Percentiles rank a stretch among this genome's conserved stretches.
These are phyloP conservation scores for Ceyx margarethae DNA, from an alignment of 2,113 vertebrate genomes.

Conservation along the genomic window DNA sequence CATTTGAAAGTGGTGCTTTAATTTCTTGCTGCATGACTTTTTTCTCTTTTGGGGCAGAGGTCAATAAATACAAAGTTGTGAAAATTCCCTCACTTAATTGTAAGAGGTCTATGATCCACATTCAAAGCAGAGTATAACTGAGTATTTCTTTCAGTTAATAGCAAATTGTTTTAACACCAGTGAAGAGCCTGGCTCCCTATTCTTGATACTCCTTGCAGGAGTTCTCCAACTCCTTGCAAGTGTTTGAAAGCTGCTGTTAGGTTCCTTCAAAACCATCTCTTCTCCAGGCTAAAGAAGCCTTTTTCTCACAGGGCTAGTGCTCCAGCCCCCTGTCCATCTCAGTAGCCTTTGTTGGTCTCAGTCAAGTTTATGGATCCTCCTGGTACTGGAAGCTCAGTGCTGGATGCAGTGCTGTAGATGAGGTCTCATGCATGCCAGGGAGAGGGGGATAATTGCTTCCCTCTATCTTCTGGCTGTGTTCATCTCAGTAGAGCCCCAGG, in stretches of 20 bases:
- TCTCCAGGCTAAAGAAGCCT: background rate
- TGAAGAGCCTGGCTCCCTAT: background rate
- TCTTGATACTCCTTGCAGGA: background rate
- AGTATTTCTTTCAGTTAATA: background rate
- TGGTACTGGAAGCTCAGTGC: background rate
- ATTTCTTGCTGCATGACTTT: background rate
- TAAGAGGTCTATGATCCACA: background rate
- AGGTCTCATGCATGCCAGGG: background rate
- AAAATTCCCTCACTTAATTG: background rate
- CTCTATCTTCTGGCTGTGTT: background rate
- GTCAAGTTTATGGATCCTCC: background rate
- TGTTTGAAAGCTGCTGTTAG: background rate
- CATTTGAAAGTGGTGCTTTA: background rate
- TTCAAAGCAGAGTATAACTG: background rate
- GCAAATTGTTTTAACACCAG: background rate
- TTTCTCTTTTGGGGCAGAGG: background rate
- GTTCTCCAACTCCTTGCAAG: background rate
- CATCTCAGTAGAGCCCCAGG: background rate
- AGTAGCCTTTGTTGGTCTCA: background rate
- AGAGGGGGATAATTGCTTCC: background rate
- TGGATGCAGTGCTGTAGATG: background rate
- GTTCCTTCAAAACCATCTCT: background rate
- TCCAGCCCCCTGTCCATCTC: background rate
- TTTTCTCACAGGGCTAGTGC: background rate
- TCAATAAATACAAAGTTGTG: background rate